A percentile compares a stretch with the other conserved stretches of the same genome.
These are phyloP conservation scores for Hybos culiciformis DNA, from an alignment of 2,888 invertebrate species.

Conservation along the genomic window DNA sequence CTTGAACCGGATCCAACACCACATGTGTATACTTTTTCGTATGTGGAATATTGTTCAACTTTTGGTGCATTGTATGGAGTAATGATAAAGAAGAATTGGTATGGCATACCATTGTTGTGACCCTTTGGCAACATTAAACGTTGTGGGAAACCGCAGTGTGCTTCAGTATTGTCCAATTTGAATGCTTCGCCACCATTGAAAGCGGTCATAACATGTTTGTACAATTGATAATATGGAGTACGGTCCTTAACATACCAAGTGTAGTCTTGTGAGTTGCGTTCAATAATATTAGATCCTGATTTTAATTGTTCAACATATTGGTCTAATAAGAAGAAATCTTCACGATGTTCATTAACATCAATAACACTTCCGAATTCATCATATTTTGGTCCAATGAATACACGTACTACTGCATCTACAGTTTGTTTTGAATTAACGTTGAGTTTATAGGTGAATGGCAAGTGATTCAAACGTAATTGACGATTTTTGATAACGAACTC, in stretches of 20 bases:
- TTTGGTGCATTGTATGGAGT: conserved; percentile 41
- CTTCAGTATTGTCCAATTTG: conserved; percentile 41
- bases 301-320: conserved; percentile 45
- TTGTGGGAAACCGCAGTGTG: conserved; percentile 53
- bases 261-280: conserved; percentile 53
- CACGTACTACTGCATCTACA: conserved; percentile 46
- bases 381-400: conserved; percentile 56
- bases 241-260: conserved; percentile 48
- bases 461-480: conserved; percentile 50
- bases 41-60: conserved; percentile 37
- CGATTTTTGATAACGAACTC: conserved; percentile 40
- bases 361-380: conserved; percentile 43
- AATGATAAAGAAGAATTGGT: conserved; percentile 49
- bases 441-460: conserved; percentile 45
- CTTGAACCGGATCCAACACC: conserved; percentile 42
- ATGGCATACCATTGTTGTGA: conserved; percentile 47
- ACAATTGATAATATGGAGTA: conserved; percentile 48
- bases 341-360: conserved; percentile 43
- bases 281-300: conserved; percentile 51
- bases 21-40: conserved; percentile 38
- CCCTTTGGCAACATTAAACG: conserved; percentile 61
- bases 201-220: conserved; percentile 39
- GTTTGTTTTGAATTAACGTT: conserved; percentile 43
- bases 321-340: conserved; percentile 51
- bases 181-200: conserved; percentile 40